These are phyloP conservation scores for Phalera bucephala DNA, from an alignment of 2,888 invertebrate species.

Conservation along the genomic window DNA sequence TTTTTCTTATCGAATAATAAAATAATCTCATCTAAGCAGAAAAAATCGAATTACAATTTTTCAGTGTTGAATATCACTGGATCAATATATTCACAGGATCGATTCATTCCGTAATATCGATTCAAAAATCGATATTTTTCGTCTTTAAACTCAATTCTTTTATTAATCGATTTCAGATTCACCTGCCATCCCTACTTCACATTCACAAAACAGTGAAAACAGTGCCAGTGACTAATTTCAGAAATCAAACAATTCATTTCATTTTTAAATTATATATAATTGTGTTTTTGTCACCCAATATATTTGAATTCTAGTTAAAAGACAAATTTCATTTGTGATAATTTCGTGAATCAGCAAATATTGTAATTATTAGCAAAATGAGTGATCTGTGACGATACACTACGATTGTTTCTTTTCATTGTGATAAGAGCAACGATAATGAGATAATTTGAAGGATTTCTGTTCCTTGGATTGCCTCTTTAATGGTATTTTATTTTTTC, in stretches of 20 bases:
- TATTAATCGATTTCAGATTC: no score
- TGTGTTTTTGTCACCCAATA: no score
- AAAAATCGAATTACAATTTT: no score
- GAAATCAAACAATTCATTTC: conserved; percentile 18
- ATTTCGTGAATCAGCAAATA: conserved; percentile 7
- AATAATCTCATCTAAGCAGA: no score
- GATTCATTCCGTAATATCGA: no score
- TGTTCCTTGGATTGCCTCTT: conserved; percentile 27
- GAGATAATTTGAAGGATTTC: conserved; percentile 59
- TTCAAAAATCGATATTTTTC: no score
- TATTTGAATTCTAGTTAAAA: conserved; percentile 3
- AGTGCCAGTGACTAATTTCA: conserved; percentile 35
- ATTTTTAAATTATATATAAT: conserved; percentile 3
- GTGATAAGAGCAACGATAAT: conserved; percentile 72
- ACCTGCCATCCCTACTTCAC: no score
- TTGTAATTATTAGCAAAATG: conserved; percentile 16
- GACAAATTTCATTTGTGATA: conserved; percentile 9
- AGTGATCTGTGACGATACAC: conserved; percentile 7
- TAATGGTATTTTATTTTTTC: conserved; percentile 32
- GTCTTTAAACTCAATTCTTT: no score
- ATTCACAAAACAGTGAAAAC: no score
- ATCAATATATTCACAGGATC: no score
- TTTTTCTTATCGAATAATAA: no score
- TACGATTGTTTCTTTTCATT: conserved; percentile 59
- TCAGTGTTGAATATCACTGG: no score